A percentile compares a stretch with the other conserved stretches of the same genome.
These are phyloP conservation scores for Girardinus metallicus DNA, from an alignment of 2,797 vertebrate genomes.

Conservation along the genomic window DNA sequence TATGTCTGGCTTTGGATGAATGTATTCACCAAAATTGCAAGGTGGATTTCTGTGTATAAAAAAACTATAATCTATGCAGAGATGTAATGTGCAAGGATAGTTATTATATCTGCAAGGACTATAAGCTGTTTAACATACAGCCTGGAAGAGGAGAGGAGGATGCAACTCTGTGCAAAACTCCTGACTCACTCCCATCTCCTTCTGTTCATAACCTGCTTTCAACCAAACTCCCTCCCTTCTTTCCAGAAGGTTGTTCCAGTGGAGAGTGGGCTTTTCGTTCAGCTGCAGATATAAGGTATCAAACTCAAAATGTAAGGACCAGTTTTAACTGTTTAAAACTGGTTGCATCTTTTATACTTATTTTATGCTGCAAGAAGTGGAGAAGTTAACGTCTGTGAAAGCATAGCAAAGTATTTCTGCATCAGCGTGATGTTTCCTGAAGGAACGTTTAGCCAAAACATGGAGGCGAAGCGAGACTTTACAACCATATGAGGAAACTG, in stretches of 20 bases:
- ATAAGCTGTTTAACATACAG: slow-evolving; percentile 36
- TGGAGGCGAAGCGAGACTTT: not conserved
- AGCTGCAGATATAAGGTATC: not conserved
- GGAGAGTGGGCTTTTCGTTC: not conserved
- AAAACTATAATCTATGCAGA: slow-evolving; percentile 21
- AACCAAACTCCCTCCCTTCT: not conserved
- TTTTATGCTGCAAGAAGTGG: not conserved
- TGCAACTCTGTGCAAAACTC: slow-evolving; percentile 1
- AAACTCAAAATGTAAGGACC: not conserved
- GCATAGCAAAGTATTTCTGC: not conserved
- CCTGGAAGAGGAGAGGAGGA: slow-evolving; percentile 11
- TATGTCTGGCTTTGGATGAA: slow-evolving; percentile 16
- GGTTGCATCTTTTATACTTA: not conserved
- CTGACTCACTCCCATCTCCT: not conserved
- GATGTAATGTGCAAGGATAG: slow-evolving; percentile 41
- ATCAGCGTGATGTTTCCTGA: not conserved
- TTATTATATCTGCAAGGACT: slow-evolving; percentile 38
- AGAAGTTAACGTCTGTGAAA: not conserved
- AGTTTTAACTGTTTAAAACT: not conserved
- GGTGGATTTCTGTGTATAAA: slow-evolving; percentile 23
- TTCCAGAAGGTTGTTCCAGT: not conserved
- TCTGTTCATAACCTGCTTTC: not conserved
- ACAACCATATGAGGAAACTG: not conserved
- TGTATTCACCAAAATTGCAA: slow-evolving; percentile 16
- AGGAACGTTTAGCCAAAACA: not conserved